These are phyloP conservation scores for Pluvialis apricaria DNA, from an alignment of 2,113 vertebrate genomes.

Conservation along the genomic window DNA sequence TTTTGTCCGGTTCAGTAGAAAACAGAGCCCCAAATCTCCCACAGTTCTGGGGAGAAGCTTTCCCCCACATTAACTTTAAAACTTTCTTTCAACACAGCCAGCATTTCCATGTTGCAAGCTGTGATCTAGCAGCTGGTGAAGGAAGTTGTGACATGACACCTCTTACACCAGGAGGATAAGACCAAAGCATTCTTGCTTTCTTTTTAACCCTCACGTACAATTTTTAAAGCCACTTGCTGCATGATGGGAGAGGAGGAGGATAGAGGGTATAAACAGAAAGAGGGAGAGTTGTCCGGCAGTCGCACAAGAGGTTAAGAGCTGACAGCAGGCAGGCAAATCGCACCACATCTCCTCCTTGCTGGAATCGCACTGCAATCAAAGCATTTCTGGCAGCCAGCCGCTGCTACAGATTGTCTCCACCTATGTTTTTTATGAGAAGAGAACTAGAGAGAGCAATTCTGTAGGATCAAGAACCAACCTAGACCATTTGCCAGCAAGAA, in stretches of 20 bases:
- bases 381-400: neutral
- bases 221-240: neutral
- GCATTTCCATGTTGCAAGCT: neutral
- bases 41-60: neutral
- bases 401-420: neutral
- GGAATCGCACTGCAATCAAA: neutral
- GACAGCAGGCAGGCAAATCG: neutral
- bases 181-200: neutral
- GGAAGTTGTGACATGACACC: neutral
- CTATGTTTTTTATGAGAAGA: neutral
- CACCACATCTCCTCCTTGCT: neutral
- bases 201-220: neutral
- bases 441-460: neutral
- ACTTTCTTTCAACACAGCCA: neutral
- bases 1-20: neutral
- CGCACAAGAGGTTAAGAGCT: neutral
- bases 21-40: neutral
- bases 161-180: neutral
- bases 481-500: neutral
- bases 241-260: neutral
- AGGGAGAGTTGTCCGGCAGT: neutral
- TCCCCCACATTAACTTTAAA: neutral
- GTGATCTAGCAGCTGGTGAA: neutral
- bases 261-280: neutral
- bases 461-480: neutral